Conservation (phyloP, 2,888 invertebrate species). For the Temnothorax ravouxi region DNA sequence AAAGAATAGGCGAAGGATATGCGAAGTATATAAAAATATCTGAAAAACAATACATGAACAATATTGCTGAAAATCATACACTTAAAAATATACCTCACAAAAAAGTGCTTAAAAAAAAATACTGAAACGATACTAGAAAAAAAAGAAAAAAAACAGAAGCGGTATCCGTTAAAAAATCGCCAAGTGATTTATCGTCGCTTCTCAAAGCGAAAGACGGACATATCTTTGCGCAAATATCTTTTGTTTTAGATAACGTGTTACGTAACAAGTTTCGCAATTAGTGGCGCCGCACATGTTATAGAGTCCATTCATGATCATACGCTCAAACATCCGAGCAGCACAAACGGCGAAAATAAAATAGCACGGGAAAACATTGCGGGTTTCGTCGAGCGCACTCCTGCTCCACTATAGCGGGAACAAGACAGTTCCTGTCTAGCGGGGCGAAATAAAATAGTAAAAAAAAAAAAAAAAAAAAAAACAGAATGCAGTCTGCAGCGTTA, state of each 20-base stretch:
- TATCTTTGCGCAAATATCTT: background rate
- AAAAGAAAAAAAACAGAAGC: background rate
- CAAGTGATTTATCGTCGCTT: background rate
- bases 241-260: background rate
- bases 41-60: background rate
- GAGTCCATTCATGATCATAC: slow-evolving; percentile 21
- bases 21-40: background rate
- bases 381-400: background rate
- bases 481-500: slow-evolving; percentile 22
- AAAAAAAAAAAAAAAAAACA: background rate
- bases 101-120: slow-evolving; percentile 17
- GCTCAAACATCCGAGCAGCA: slow-evolving; percentile 15
- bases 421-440: background rate
- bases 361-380: background rate
- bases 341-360: slow-evolving; percentile 38
- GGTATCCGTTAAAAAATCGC: slow-evolving; percentile 8
- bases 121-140: background rate
- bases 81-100: background rate
- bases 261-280: slow-evolving; percentile 22
- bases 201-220: background rate
- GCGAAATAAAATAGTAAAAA: background rate
- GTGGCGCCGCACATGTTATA: slow-evolving; percentile 8
- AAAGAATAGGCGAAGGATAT: slow-evolving; percentile 8
- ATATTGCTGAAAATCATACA: slow-evolving; percentile 11
- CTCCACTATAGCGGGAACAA: background rate